phyloP scores from a whole-genome alignment of 2,888 invertebrate species.

The Papilio elwesi region DNA sequence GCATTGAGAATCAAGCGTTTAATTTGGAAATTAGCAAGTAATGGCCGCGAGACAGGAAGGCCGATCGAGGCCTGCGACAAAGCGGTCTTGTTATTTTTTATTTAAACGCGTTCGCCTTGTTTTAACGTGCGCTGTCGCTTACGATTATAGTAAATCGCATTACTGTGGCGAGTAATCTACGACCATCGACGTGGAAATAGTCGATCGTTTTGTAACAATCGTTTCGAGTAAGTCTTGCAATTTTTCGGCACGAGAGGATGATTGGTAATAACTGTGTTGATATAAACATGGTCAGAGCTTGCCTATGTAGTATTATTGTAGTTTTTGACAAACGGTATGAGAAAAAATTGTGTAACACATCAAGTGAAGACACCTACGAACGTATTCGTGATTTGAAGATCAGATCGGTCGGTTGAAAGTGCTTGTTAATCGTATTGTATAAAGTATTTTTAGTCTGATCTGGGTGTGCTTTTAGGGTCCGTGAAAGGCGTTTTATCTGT shows the following conservation, averaged over 20 bases:
- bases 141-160: constrained; percentile 45
- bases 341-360: constrained; percentile 44
- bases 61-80: constrained; percentile 72
- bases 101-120: constrained; percentile 44
- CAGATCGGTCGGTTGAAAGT: constrained; percentile 14
- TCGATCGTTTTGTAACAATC: constrained; percentile 63
- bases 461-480: constrained; percentile 52
- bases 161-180: constrained; percentile 50
- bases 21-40: constrained; percentile 82
- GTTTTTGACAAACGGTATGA: constrained; percentile 31
- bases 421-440: constrained; percentile 37
- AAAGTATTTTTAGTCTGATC: constrained; percentile 33
- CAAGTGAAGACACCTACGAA: constrained; percentile 20
- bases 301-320: constrained; percentile 1
- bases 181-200: constrained; percentile 52
- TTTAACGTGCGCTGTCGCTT: constrained; percentile 46
- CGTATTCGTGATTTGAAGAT: constrained; percentile 38
- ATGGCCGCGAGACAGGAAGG: constrained; percentile 75
- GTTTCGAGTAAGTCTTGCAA: constrained; percentile 62
- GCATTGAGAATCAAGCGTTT: constrained; percentile 82
- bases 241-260: constrained; percentile 63
- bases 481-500: constrained; percentile 72
- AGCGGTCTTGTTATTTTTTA: constrained; percentile 60
- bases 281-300: not conserved
- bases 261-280: constrained; percentile 30